phyloP scores from a whole-genome alignment of 2,888 invertebrate species.

The Drosophila phalerata region DNA sequence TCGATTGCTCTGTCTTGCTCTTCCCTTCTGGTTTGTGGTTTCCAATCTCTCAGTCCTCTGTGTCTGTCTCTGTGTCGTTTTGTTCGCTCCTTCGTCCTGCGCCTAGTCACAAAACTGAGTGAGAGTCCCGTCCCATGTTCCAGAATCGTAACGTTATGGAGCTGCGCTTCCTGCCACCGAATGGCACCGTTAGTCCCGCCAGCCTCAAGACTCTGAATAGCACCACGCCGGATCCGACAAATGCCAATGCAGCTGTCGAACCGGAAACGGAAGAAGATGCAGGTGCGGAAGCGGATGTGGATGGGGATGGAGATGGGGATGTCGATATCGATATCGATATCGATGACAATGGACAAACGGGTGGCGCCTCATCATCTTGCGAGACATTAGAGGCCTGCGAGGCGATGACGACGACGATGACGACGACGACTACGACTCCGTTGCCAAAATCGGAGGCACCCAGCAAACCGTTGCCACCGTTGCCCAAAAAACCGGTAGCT shows the following conservation, averaged over 20 bases:
- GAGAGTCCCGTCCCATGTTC: conserved; percentile 80
- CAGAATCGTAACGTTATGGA: conserved; percentile 86
- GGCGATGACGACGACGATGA: too few relatives aligned
- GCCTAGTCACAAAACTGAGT: conserved; percentile 80
- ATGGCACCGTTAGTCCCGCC: conserved; percentile 33
- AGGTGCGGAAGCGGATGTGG: conserved; percentile 1
- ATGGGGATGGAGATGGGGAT: conserved; percentile 11
- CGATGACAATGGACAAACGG: conserved; percentile 37
- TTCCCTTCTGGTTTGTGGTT: conserved; percentile 14
- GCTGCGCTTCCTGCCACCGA: conserved; percentile 84
- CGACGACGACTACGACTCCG: conserved; percentile 44
- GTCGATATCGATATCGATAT: conserved; percentile 20
- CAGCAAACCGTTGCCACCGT: conserved; percentile 81
- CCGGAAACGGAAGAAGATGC: conserved; percentile 12
- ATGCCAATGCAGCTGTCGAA: conserved; percentile 29
- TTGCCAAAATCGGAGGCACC: too few relatives aligned
- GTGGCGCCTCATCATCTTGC: conserved; percentile 82
- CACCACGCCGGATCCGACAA: conserved; percentile 27
- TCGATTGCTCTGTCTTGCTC: neutral
- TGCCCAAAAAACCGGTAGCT: conserved; percentile 71
- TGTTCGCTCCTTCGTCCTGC: conserved; percentile 30
- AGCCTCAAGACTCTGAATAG: conserved; percentile 26
- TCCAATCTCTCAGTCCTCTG: neutral
- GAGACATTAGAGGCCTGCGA: conserved; percentile 83
- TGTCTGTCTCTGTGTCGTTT: conserved; percentile 20